phyloP scores from a whole-genome alignment of 2,888 invertebrate genomes.

The Oxystoma pomonae region DNA sequence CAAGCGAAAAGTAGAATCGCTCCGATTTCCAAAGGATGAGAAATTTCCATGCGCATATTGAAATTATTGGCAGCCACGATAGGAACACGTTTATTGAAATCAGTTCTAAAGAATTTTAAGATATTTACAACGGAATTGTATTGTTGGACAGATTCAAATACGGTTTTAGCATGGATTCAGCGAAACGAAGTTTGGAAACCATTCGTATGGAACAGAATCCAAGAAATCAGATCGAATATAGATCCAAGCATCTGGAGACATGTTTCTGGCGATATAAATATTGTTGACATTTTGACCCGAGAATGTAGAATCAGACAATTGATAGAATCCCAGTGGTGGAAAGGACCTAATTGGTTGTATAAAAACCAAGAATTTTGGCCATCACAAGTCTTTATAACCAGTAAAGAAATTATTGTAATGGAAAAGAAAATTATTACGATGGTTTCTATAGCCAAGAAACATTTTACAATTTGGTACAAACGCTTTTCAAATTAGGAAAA shows the following conservation, averaged over 20 bases:
- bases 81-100: conserved; percentile 14
- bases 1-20: conserved; percentile 15
- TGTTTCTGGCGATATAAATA: background rate
- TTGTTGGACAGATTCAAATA: conserved; percentile 33
- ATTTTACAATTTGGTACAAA: background rate
- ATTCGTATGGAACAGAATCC: background rate
- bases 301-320: background rate
- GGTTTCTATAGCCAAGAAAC: background rate
- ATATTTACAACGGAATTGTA: background rate
- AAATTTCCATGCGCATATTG: conserved; percentile 18
- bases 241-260: background rate
- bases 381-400: background rate
- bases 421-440: background rate
- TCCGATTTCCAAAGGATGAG: conserved; percentile 9
- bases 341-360: background rate
- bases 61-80: conserved; percentile 19
- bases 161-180: conserved; percentile 33
- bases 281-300: background rate
- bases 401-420: background rate
- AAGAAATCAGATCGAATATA: background rate
- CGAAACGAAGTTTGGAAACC: conserved; percentile 27
- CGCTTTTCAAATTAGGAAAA: background rate
- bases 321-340: background rate
- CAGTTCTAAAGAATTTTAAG: conserved; percentile 8
- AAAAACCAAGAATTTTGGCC: too few relatives aligned